These are phyloP conservation scores for Pygoscelis antarcticus DNA, from an alignment of 2,113 vertebrate genomes.

Conservation along the genomic window DNA sequence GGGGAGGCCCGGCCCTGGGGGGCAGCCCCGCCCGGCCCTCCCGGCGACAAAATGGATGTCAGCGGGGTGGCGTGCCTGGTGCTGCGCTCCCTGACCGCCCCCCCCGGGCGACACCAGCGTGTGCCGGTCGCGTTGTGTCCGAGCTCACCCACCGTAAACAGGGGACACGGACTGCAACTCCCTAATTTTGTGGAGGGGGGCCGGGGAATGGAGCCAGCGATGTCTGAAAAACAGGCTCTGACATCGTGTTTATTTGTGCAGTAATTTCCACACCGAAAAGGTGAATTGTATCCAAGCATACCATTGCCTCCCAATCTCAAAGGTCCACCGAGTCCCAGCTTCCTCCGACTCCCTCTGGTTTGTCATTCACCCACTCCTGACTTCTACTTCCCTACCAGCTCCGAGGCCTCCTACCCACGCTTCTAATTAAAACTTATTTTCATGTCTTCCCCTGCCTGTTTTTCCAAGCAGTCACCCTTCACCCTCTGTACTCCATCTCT, in stretches of 20 bases:
- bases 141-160: accelerated
- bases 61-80: background rate
- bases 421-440: background rate
- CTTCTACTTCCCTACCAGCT: background rate
- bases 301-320: background rate
- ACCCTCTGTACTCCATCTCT: background rate
- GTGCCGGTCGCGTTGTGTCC: background rate
- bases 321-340: background rate
- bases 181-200: accelerated
- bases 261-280: background rate
- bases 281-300: background rate
- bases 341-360: background rate
- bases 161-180: background rate
- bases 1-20: background rate
- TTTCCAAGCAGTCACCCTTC: background rate
- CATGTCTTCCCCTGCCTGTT: background rate
- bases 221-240: no score
- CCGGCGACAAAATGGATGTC: background rate
- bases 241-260: background rate
- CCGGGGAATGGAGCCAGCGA: accelerated
- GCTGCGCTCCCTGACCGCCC: background rate
- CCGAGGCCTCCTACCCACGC: background rate
- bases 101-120: background rate
- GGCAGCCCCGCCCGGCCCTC: no score
- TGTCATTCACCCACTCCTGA: background rate